phyloP scores from a whole-genome alignment of 1,140 invertebrate species.

The Mizuhopecten yessoensis region DNA sequence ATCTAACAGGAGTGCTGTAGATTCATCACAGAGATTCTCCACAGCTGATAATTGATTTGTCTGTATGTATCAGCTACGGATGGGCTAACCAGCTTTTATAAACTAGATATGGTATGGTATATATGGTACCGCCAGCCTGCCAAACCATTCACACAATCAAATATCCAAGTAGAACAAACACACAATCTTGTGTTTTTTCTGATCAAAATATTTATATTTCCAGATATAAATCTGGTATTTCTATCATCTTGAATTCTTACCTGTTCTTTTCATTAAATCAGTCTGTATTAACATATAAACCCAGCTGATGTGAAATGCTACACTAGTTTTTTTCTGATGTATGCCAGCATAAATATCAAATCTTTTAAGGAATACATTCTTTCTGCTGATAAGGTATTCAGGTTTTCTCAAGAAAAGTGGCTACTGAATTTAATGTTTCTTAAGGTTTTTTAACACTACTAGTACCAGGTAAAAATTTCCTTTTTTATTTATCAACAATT shows the following conservation, averaged over 20 bases:
- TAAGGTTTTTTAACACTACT: background rate
- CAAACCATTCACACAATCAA: slow-evolving; percentile 21
- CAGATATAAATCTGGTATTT: background rate
- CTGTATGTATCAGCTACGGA: slow-evolving; percentile 14
- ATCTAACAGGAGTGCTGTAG: background rate
- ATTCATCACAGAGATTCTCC: background rate
- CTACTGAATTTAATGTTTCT: background rate
- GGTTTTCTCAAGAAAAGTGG: background rate
- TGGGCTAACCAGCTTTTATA: slow-evolving; percentile 2
- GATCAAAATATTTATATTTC: slow-evolving; percentile 7
- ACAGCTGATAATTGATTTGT: slow-evolving; percentile 34
- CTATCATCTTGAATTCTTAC: background rate
- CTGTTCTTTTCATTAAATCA: slow-evolving; percentile 7
- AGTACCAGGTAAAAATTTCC: background rate
- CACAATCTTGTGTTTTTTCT: background rate
- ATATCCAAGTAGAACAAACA: slow-evolving; percentile 9
- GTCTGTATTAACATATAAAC: background rate
- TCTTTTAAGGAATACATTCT: slow-evolving; percentile 8
- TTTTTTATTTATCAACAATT: background rate
- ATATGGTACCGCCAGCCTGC: background rate
- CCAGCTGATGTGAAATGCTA: background rate
- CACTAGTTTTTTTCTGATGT: background rate
- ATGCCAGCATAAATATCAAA: background rate
- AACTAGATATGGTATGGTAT: background rate
- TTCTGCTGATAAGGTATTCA: background rate